Percentiles rank a stretch among this genome's conserved stretches.
Evolutionary conservation across 2,888 invertebrate species (phyloP).

Genomic region (Andrena haemorrhoa): DNA sequence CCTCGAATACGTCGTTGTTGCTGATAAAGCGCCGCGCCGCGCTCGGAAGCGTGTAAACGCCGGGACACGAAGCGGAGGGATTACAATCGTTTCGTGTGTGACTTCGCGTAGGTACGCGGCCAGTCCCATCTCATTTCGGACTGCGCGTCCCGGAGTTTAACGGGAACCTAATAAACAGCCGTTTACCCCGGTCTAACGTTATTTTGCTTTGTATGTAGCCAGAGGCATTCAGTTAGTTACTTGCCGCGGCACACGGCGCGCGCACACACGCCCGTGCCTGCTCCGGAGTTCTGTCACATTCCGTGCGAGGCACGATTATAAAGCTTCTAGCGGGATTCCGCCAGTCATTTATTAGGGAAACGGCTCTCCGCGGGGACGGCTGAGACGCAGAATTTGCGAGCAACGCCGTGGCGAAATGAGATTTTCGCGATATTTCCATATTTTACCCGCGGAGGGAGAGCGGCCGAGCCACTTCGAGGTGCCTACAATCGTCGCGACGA

Average conservation of each 20-base stretch:
- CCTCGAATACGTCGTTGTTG: conserved; percentile 16
- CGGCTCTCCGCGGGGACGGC: conserved; percentile 29
- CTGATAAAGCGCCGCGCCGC: conserved; percentile 46
- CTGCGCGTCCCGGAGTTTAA: conserved; percentile 46
- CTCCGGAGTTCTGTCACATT: conserved; percentile 51
- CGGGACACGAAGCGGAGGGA: conserved; percentile 51
- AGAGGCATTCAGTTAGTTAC: conserved; percentile 49
- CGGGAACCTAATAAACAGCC: conserved; percentile 67
- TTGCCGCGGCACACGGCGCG: conserved; percentile 16
- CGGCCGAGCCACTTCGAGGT: conserved; percentile 7
- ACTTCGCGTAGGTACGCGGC: conserved; percentile 38
- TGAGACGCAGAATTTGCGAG: conserved; percentile 50
- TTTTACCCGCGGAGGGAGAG: conserved; percentile 34
- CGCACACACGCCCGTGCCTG: conserved; percentile 11
- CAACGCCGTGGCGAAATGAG: conserved; percentile 39
- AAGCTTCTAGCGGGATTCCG: conserved; percentile 62
- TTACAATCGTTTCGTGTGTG: conserved; percentile 60
- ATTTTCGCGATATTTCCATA: conserved; percentile 63
- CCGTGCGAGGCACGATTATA: conserved; percentile 62
- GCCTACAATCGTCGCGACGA: background rate
- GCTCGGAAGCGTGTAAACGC: conserved; percentile 43
- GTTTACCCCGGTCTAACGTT: conserved; percentile 65
- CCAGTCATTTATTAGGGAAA: conserved; percentile 60
- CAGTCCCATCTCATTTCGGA: conserved; percentile 57
- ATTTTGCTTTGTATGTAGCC: conserved; percentile 54